Base-by-base conservation (phyloP, 1,140 invertebrate species). In the Apolygus lucorum region DNA sequence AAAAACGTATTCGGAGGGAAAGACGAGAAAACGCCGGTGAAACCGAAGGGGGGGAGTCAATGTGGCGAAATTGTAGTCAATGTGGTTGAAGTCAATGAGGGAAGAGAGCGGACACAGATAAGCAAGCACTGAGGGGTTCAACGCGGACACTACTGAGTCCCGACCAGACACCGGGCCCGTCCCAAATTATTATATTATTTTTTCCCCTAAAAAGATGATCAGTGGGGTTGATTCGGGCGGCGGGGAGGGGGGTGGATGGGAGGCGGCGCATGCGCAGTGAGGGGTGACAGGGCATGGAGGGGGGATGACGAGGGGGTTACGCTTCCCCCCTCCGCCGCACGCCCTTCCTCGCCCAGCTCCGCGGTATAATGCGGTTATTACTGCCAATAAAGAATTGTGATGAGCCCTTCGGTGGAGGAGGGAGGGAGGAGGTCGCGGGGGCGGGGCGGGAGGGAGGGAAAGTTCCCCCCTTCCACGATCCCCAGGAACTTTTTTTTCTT, bases 121-220 rank as follows among this genome's bases (percentile, higher is more conserved):
- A n/a, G n/a, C n/a, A n/a, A 49, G 34, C 34, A 49, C 34, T 8
- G 8, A 49, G 34, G 8, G 34, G 17, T 49, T 49, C 17, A 49
- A 49, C 34, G 34, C 34, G 34, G 34, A 11, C 34, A 49, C 34
- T 11, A 49, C 34, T 49, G 34, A 49, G 17, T 49, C 17, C 34
- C 17, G 34, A 49, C 34, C 34, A 49, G 34, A 11, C 34, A 17
- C 34, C 34, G 8, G 34, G 34, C 34, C 34, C 17, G 34, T 49
- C 34, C 34, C 34, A 49, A 49, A 49, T 49, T 49, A 49, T 49
- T 49, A 49, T 49, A 49, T 49, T 49, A 49, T 49, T 49, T 49
- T 49, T 49, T 49, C 34, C 34, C 34, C 34, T 49, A 49, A 49
- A 49, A 49, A 49, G 34, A 49, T 49, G 34, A 49, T 49, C 34